Conservation (phyloP, 2,888 invertebrate genomes). For the Sinhomidia bicolor region DNA sequence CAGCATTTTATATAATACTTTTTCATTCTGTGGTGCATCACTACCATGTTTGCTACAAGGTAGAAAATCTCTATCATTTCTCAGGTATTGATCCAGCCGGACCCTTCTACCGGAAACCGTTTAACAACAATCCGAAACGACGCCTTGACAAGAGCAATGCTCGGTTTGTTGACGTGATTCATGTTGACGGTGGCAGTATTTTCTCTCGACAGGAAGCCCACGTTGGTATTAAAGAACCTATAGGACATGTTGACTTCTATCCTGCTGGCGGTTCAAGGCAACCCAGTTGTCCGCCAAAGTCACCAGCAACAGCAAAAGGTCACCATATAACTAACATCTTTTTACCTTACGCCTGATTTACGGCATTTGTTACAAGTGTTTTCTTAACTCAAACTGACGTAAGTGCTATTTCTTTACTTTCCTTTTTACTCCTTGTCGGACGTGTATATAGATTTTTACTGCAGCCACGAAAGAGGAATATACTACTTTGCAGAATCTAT, state of each 20-base stretch:
- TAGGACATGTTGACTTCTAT: slow-evolving; percentile 78
- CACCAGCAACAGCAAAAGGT: slow-evolving; percentile 63
- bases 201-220: slow-evolving; percentile 64
- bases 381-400: not conserved
- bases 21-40: no score
- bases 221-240: slow-evolving; percentile 73
- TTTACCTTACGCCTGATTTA: slow-evolving; percentile 39
- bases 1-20: no score
- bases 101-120: slow-evolving; percentile 72
- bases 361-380: slow-evolving; percentile 5
- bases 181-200: slow-evolving; percentile 68
- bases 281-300: slow-evolving; percentile 76
- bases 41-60: not conserved
- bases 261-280: slow-evolving; percentile 75
- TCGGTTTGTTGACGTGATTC: slow-evolving; percentile 77
- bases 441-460: slow-evolving; percentile 64
- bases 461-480: slow-evolving; percentile 74
- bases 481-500: slow-evolving; percentile 77
- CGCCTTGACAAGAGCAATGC: slow-evolving; percentile 75
- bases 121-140: slow-evolving; percentile 68
- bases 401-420: not conserved
- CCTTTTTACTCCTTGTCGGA: not conserved
- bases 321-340: not conserved
- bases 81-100: slow-evolving; percentile 77
- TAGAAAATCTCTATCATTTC: not conserved